Percentiles rank a stretch among this genome's conserved stretches.
Conservation (phyloP, 2,113 vertebrate species). For the Chaetorhynchus papuensis region DNA sequence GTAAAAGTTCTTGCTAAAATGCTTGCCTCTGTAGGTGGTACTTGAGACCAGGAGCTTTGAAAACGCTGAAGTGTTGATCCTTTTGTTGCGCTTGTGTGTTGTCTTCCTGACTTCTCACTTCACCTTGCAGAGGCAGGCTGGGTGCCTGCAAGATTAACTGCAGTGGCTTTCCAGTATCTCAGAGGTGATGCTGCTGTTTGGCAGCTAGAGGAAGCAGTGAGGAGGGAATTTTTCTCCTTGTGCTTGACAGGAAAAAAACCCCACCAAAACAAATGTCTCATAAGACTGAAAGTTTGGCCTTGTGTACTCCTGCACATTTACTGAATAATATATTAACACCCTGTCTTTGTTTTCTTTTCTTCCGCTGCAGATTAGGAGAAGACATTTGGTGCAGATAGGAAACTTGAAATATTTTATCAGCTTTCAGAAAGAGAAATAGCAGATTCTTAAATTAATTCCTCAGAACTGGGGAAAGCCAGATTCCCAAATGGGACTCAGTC, state of each 20-base stretch:
- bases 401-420: neutral
- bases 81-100: neutral
- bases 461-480: neutral
- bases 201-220: neutral
- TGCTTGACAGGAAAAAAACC: neutral
- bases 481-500: conserved; percentile 10
- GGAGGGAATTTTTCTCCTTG: neutral
- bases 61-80: neutral
- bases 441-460: conserved; percentile 26
- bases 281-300: neutral
- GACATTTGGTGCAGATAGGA: neutral
- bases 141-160: neutral
- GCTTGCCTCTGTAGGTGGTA: neutral
- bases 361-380: neutral
- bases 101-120: neutral
- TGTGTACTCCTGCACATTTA: neutral
- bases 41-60: neutral
- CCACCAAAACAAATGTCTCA: neutral
- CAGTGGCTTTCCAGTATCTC: neutral
- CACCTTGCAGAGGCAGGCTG: neutral
- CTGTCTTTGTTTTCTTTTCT: neutral
- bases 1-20: neutral
- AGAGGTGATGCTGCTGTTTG: neutral
- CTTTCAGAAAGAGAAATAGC: neutral
- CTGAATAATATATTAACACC: neutral